phyloP scores from a whole-genome alignment of 2,113 vertebrate genomes.

The Periophthalmodon schlosseri region DNA sequence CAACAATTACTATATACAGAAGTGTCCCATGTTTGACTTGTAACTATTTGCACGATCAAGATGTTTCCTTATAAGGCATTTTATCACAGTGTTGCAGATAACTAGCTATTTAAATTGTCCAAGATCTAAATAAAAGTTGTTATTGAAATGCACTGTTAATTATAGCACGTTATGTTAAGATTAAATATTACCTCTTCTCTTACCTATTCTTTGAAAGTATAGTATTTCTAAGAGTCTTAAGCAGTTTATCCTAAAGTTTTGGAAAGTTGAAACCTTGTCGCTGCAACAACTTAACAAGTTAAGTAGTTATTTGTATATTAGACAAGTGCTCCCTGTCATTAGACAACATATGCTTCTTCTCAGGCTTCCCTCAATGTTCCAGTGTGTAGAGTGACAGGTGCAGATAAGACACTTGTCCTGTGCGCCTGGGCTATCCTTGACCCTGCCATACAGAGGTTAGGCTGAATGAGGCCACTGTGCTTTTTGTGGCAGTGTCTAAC shows the following conservation, averaged over 20 bases:
- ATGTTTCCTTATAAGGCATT: neutral
- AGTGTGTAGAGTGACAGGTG: constrained; percentile 63
- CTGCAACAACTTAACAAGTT: neutral
- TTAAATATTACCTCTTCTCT: no score
- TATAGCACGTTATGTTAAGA: neutral
- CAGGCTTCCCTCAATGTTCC: constrained; percentile 12
- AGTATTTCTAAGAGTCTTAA: no score
- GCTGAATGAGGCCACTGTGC: constrained; percentile 1
- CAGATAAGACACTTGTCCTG: constrained; percentile 50
- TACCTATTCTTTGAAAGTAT: no score
- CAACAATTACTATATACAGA: neutral
- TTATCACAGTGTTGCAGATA: neutral
- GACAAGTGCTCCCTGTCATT: constrained; percentile 3
- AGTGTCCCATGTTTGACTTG: neutral
- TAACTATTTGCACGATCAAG: constrained; percentile 36
- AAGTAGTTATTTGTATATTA: constrained; percentile 12
- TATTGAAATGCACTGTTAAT: neutral
- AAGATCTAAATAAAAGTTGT: neutral
- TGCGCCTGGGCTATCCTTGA: constrained; percentile 47
- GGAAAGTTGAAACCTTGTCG: neutral
- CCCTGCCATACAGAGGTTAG: constrained; percentile 33
- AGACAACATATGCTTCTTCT: constrained; percentile 34
- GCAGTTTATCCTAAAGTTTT: neutral
- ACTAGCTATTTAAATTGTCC: neutral
- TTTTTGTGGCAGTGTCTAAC: constrained; percentile 32